These are phyloP conservation scores for Argyresthia goedartella DNA, from an alignment of 2,888 invertebrate genomes.

Conservation along the genomic window DNA sequence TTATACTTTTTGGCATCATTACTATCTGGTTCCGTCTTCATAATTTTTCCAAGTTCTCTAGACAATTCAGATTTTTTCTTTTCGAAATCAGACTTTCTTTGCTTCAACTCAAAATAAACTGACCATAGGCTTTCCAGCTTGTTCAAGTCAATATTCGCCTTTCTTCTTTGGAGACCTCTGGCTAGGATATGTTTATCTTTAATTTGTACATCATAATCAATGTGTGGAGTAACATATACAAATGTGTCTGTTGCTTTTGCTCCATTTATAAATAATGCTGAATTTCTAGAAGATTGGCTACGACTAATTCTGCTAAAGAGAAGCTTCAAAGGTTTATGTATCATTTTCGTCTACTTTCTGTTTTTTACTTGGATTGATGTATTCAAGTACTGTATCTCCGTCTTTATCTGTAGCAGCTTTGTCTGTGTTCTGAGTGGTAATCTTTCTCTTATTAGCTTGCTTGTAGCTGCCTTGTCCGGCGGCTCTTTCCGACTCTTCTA, in stretches of 20 bases:
- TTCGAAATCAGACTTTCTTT: conserved; percentile 63
- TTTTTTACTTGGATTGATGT: conserved; percentile 45
- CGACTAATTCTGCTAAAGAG: too few species aligned
- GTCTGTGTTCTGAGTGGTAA: conserved; percentile 73
- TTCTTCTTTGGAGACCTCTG: conserved; percentile 67
- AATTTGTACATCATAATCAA: conserved; percentile 73
- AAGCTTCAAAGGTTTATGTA: conserved; percentile 24
- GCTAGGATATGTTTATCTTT: conserved; percentile 57
- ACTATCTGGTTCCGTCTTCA: conserved; percentile 36
- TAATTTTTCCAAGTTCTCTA: conserved; percentile 53
- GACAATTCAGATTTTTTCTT: conserved; percentile 58
- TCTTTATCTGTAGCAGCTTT: conserved; percentile 42
- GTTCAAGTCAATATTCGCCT: conserved; percentile 61
- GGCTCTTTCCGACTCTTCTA: conserved; percentile 93
- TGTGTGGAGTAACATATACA: conserved; percentile 75
- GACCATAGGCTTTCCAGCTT: conserved; percentile 73
- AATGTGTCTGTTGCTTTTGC: conserved; percentile 77
- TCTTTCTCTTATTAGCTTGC: conserved; percentile 78
- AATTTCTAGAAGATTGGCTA: conserved; percentile 29
- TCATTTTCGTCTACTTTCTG: conserved; percentile 44
- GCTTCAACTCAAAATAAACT: conserved; percentile 69
- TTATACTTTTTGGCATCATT: conserved; percentile 64
- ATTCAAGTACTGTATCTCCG: conserved; percentile 46
- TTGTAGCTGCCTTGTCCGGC: conserved; percentile 88
- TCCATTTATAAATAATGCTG: conserved; percentile 77